phyloP scores from a whole-genome alignment of 2,888 invertebrate species.

The Spisula subtruncata region DNA sequence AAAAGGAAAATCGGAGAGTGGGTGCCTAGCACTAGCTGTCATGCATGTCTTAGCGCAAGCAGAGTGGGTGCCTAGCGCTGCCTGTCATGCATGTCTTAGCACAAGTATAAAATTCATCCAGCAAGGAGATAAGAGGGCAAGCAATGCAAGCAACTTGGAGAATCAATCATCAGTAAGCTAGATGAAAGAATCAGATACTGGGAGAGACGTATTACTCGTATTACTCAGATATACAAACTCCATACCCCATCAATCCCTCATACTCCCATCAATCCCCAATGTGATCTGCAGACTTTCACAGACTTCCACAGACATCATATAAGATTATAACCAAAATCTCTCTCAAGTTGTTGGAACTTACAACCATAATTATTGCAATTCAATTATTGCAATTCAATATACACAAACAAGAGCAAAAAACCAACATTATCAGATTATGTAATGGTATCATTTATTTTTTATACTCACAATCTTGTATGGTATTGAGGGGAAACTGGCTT shows the following conservation, averaged over 20 bases:
- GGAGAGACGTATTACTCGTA: too few relatives aligned
- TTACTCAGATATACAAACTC: constrained; percentile 12
- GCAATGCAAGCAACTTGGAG: not conserved
- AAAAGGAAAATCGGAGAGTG: not conserved
- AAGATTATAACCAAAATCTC: constrained; percentile 11
- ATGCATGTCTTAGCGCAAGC: constrained; percentile 9
- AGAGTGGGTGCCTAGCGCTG: too few relatives aligned
- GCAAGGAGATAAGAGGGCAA: not conserved
- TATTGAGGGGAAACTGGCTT: too few relatives aligned
- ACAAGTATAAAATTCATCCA: constrained; percentile 18
- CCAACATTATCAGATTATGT: too few relatives aligned
- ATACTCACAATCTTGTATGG: too few relatives aligned
- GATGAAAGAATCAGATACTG: not conserved
- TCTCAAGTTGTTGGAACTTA: not conserved
- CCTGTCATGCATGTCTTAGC: constrained; percentile 5
- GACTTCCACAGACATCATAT: not conserved
- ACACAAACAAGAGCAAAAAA: not conserved
- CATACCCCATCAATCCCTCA: too few relatives aligned
- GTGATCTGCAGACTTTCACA: not conserved
- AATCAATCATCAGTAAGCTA: constrained; percentile 10
- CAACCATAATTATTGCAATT: not conserved
- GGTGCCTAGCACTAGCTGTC: too few relatives aligned
- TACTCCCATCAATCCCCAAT: not conserved
- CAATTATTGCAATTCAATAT: constrained; percentile 7
- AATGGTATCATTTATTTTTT: too few relatives aligned